Evolutionary conservation across 2,888 invertebrate genomes (phyloP).

Genomic region (Buathra laborator): DNA sequence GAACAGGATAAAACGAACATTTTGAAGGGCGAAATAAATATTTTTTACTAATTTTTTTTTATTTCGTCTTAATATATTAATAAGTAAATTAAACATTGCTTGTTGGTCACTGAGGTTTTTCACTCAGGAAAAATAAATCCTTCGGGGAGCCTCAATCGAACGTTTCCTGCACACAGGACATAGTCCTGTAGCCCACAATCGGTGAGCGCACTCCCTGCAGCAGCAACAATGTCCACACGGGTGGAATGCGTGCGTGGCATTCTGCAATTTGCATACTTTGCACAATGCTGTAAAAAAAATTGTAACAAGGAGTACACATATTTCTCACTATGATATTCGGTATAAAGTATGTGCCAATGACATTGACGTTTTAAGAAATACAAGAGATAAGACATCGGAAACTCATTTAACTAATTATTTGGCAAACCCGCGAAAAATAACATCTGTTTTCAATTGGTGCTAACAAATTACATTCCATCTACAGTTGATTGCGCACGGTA

Average conservation of each 20-base stretch:
- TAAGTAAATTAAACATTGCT: too few species aligned
- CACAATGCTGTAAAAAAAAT: slow-evolving; percentile 16
- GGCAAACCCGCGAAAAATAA: too few species aligned
- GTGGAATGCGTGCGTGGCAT: slow-evolving; percentile 9
- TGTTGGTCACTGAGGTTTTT: too few species aligned
- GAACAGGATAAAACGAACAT: too few species aligned
- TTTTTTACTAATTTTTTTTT: too few species aligned
- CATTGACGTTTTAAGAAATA: neutral
- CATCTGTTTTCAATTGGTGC: too few species aligned
- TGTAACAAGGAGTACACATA: slow-evolving; percentile 29
- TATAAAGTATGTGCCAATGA: neutral
- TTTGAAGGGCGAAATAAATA: too few species aligned
- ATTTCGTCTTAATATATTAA: too few species aligned
- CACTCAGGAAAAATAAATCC: neutral
- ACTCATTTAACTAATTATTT: too few species aligned
- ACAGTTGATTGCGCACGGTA: too few species aligned
- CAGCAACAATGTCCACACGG: slow-evolving; percentile 32
- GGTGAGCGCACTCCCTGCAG: neutral
- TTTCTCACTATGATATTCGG: neutral
- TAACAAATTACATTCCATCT: too few species aligned
- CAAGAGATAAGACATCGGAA: neutral
- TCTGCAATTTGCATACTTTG: neutral
- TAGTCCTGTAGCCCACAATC: neutral
- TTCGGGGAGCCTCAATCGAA: neutral
- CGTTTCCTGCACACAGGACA: slow-evolving; percentile 9